Evolutionary conservation across 2,797 vertebrate genomes (phyloP).

Genomic region (Tolypeutes matacus): DNA sequence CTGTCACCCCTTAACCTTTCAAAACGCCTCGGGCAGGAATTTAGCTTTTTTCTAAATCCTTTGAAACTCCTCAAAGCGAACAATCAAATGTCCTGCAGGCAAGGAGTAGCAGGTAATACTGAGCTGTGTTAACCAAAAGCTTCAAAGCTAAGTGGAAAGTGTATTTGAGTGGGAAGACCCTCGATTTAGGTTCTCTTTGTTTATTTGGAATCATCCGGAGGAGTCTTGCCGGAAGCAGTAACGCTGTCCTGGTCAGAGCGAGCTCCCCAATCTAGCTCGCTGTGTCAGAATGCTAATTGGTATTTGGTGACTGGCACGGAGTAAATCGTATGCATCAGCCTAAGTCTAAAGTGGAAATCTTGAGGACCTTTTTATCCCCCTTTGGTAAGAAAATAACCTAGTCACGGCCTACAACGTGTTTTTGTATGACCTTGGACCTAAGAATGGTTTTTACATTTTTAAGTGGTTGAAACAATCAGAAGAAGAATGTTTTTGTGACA

Average conservation of each 20-base stretch:
- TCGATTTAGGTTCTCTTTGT: background rate
- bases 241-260: rapidly evolving
- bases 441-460: background rate
- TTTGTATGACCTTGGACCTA: background rate
- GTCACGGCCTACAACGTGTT: background rate
- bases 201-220: background rate
- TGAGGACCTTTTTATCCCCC: background rate
- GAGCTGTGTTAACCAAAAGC: background rate
- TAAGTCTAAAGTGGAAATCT: conserved; percentile 36
- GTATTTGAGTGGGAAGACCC: background rate
- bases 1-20: background rate
- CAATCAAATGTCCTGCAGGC: background rate
- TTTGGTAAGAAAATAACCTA: conserved; percentile 9
- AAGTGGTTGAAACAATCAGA: background rate
- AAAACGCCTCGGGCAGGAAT: background rate
- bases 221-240: background rate
- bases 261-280: background rate
- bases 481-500: background rate
- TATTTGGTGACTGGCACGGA: background rate
- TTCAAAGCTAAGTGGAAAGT: background rate
- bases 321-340: background rate
- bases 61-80: background rate
- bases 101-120: background rate
- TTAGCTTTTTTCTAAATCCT: background rate
- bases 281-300: background rate